Base-by-base conservation (phyloP, 2,113 vertebrate genomes). In the Egretta garzetta region DNA sequence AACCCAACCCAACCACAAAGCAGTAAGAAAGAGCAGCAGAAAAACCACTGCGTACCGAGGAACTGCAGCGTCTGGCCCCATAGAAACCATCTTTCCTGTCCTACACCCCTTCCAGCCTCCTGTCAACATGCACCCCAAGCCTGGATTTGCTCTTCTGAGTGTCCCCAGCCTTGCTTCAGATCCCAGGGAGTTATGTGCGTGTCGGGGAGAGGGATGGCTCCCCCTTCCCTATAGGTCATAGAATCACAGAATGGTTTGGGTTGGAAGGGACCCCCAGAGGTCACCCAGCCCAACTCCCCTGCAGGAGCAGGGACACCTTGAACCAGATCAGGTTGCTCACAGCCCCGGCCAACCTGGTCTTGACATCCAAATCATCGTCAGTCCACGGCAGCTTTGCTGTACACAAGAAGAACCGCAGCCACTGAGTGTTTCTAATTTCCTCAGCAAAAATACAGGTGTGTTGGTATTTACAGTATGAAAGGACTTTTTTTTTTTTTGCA, bases 371-470 rank as follows among this genome's bases (percentile, higher is more conserved):
- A 62, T 12, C 18, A 5, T 8, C 8, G 1, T 9, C 43, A 23
- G 52, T 6, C 45, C 2, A 3, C 19, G 2, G 13, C 67, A 50
- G 30, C 41, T 21, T 41, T 2, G 1, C 23, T 37, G 43, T 12
- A 45, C 1, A 4, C 11, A 8, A 11, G 18, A 16, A 41, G 24
- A 7, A 12, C n/a, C 5, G 30, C 59, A 58, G 30, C 50, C 49
- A 30, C 30, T 32, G 1, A 5, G 1, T 4, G 14, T 53, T 76
- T 33, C 62, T 10, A 16, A 8, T 12, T 26, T 37, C 12, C 41
- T 4, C 18, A 4, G 32, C 21, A 39, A 60, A 80, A 66, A 17
- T 52, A 26, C 0, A 1, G 12, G 28, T 0, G 0, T 4, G 14
- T 14, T 72, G 47, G 15, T 50, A 33, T 50, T 64, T 45, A 17